These are phyloP conservation scores for Tinamus guttatus DNA, from an alignment of 2,113 vertebrate genomes.

Conservation along the genomic window DNA sequence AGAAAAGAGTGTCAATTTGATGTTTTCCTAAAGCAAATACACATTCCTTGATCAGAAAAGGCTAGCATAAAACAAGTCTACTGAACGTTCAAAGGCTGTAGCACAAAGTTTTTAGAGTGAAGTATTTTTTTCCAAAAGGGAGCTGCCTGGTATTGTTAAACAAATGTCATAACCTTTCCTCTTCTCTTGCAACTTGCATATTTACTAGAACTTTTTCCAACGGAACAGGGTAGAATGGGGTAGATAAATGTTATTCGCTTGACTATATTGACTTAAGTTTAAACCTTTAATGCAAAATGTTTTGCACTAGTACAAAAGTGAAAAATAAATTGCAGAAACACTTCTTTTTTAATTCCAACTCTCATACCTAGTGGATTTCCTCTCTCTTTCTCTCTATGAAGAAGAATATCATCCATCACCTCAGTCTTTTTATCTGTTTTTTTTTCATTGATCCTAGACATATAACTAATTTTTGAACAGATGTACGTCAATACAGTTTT, in stretches of 20 bases:
- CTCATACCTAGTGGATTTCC: background rate
- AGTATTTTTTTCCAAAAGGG: background rate
- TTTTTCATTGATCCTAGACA: background rate
- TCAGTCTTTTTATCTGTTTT: background rate
- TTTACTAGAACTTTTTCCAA: background rate
- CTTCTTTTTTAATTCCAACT: background rate
- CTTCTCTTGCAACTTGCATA: fast-evolving
- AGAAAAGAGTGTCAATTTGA: background rate
- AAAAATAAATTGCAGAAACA: background rate
- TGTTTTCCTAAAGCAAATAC: background rate
- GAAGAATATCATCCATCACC: background rate
- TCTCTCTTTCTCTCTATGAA: background rate
- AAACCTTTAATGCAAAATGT: too few relatives aligned
- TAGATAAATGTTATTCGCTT: background rate
- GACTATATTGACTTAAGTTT: background rate
- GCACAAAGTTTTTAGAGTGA: background rate
- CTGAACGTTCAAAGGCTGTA: background rate
- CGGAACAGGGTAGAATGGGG: background rate
- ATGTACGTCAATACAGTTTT: background rate
- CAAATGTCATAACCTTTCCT: background rate
- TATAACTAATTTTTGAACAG: background rate
- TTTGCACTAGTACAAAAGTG: background rate
- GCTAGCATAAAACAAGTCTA: background rate
- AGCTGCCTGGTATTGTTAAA: background rate
- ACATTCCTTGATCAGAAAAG: background rate